Evolutionary conservation across 2,797 vertebrate genomes (phyloP), one percentile per base, ranked within the genome.

Genomic region (Danio tinwini): DNA sequence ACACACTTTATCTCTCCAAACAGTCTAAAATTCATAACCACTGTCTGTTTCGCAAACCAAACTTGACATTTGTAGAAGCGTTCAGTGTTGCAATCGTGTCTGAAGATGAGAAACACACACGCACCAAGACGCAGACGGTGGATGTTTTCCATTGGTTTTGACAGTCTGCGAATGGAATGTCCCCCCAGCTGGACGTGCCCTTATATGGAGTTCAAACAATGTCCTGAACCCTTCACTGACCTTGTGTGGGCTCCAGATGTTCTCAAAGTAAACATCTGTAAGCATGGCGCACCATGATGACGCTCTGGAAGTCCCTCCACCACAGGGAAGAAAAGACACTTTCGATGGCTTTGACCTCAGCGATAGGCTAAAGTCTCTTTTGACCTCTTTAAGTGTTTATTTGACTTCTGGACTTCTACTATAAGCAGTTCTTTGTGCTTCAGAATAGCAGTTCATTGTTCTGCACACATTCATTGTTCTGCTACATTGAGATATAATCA

Each of bases 231-330:
- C 56, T 65, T 68, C 62, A 9, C 5, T 78, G 81, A 82, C 81
- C 76, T 68, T 87, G 84, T 83, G 86, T 88, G 85, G 87, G 71
- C 83, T 90, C 91, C 91, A 93, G 91, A 92, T 92, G 92, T 92
- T 89, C 81, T 76, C 59, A 67, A 19, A 86, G 89, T 91, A 91
- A 92, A 92, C 90, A 91, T 82, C 80, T 87, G 85, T 87, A 89
- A 89, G 90, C 86, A 90, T 87, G 86, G 76, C 78, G 49, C 49
- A 69, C 73, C 76, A 83, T 13, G n/a, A 82, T 73, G 78, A 77
- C 62, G 70, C 76, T 84, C 85, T 45, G 65, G 55, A n/a, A 29
- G 62, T 21, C 16, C 3, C 8, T 10, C 65, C 84, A 88, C 88
- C 86, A 6, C 45, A 19, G n/a, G 19, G 21, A 59, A n/a, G 56